Evolutionary conservation across 2,888 invertebrate species (phyloP).

Genomic region (Hofmannophila pseudospretella): DNA sequence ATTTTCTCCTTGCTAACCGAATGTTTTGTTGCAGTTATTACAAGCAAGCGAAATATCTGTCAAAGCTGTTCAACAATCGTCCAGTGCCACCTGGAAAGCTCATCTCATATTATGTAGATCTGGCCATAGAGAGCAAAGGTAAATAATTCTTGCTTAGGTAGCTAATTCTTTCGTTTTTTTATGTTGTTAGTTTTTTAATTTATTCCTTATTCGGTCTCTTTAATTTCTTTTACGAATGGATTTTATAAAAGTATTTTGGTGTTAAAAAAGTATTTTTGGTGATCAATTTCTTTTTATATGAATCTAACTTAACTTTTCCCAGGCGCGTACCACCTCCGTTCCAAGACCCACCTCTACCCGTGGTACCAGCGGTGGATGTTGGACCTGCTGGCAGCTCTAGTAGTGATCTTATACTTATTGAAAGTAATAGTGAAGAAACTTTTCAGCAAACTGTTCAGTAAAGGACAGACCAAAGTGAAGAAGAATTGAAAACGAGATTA

Average conservation of each 20-base stretch:
- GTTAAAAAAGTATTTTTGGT: no score
- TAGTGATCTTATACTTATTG: constrained; percentile 12
- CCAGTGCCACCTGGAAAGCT: constrained; percentile 34
- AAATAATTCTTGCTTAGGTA: no score
- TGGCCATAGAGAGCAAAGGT: constrained; percentile 53
- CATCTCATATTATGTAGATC: constrained; percentile 39
- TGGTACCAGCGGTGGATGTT: constrained; percentile 46
- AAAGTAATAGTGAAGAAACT: background rate
- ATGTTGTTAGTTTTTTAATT: no score
- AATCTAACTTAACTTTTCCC: no score
- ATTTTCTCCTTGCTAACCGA: no score
- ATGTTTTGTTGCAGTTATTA: constrained; percentile 35
- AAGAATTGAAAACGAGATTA: background rate
- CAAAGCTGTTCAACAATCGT: constrained; percentile 39
- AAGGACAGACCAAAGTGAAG: background rate
- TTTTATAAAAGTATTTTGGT: no score
- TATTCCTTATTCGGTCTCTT: no score
- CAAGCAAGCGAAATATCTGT: constrained; percentile 38
- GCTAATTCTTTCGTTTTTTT: no score
- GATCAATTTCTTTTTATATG: no score
- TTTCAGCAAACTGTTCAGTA: background rate
- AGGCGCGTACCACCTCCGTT: constrained; percentile 45
- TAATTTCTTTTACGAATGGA: no score
- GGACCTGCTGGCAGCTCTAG: constrained; percentile 30
- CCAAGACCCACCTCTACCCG: constrained; percentile 31